Evolutionary conservation across 2,888 invertebrate species (phyloP).

Genomic region (Tachina lurida): DNA sequence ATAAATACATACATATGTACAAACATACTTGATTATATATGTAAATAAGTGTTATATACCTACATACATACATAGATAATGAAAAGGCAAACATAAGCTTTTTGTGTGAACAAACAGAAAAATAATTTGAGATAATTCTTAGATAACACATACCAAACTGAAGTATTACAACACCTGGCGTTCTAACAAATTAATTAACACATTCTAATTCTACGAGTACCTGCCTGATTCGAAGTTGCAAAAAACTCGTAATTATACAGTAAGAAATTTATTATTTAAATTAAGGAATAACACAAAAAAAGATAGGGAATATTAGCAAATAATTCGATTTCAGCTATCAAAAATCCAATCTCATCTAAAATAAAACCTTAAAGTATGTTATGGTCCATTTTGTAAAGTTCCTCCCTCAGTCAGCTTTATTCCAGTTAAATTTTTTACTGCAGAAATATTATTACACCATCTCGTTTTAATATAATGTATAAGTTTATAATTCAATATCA

Average conservation of each 20-base stretch:
- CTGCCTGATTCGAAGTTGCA: neutral
- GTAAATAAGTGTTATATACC: too few species aligned
- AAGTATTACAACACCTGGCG: slow-evolving; percentile 11
- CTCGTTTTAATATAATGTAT: too few species aligned
- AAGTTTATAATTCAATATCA: too few species aligned
- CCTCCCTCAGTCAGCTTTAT: too few species aligned
- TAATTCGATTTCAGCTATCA: too few species aligned
- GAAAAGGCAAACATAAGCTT: slow-evolving; percentile 27
- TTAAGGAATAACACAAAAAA: slow-evolving; percentile 12
- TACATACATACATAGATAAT: neutral
- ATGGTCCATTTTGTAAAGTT: too few species aligned
- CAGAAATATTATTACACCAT: too few species aligned
- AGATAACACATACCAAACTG: neutral
- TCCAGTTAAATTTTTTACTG: too few species aligned
- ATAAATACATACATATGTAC: too few species aligned
- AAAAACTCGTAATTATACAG: slow-evolving; percentile 25
- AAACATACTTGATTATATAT: slow-evolving; percentile 35
- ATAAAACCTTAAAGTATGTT: too few species aligned
- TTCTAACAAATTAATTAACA: slow-evolving; percentile 1
- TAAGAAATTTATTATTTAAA: slow-evolving; percentile 37
- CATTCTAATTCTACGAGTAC: neutral
- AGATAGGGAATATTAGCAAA: too few species aligned
- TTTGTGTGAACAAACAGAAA: slow-evolving; percentile 15
- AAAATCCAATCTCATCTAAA: too few species aligned
- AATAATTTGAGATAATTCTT: slow-evolving; percentile 12